These are phyloP conservation scores for Synanceia verrucosa DNA, from an alignment of 2,797 vertebrate species.

Conservation along the genomic window DNA sequence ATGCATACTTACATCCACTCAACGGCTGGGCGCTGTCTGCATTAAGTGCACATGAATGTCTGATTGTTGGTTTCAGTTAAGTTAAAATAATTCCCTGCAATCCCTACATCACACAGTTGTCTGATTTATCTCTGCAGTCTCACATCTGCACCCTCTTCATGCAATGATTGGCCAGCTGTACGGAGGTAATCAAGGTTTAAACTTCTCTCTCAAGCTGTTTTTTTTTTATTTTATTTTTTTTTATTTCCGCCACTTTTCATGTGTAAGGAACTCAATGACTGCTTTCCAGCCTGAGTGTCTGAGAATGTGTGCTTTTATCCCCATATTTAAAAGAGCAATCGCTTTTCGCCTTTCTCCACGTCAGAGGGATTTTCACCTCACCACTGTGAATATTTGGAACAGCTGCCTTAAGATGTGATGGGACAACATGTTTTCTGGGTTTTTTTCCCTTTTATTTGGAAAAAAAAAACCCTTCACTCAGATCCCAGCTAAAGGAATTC, in stretches of 20 bases:
- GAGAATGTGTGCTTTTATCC: neutral
- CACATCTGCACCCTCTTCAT: neutral
- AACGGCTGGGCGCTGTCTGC: neutral
- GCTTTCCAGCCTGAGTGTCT: neutral
- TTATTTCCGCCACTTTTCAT: neutral
- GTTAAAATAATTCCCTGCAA: neutral
- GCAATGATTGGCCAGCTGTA: neutral
- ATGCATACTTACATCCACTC: neutral
- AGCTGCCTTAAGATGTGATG: conserved; percentile 9
- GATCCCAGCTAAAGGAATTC: neutral
- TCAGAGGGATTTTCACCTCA: neutral
- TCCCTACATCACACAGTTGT: neutral
- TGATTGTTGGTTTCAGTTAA: neutral
- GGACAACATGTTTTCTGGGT: neutral
- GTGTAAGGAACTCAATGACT: neutral
- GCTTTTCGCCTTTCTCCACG: neutral
- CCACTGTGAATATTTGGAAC: neutral
- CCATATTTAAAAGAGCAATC: neutral
- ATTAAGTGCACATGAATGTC: neutral
- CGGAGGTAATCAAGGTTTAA: neutral
- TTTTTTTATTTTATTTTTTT: neutral
- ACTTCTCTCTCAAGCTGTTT: neutral
- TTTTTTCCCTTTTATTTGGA: conserved; percentile 5
- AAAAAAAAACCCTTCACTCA: neutral
- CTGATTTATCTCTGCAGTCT: neutral